phyloP scores from a whole-genome alignment of 2,797 vertebrate genomes.

The Alectoris magna region DNA sequence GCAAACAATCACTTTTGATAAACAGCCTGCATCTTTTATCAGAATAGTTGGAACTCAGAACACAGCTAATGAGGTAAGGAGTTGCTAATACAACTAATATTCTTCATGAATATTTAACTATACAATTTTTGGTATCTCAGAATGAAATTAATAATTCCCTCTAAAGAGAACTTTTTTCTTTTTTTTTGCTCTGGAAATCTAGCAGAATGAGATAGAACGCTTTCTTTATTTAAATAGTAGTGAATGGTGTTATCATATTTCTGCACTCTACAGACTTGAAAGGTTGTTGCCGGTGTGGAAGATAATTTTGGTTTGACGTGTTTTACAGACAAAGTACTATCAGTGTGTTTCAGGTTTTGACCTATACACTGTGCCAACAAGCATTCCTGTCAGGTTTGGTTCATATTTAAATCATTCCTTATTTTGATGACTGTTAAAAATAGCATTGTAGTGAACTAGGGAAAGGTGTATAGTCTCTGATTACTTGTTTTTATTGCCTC shows the following conservation, averaged over 20 bases:
- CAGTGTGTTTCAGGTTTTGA: neutral
- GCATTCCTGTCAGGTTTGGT: neutral
- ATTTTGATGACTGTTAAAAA: slow-evolving; percentile 6
- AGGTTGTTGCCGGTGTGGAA: neutral
- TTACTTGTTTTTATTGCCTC: neutral
- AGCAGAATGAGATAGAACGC: neutral
- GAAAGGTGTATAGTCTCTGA: neutral
- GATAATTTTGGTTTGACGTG: neutral
- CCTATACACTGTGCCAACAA: neutral
- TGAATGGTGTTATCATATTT: neutral
- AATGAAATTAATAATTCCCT: neutral
- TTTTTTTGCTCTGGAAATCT: neutral
- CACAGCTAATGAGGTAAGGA: slow-evolving; percentile 94
- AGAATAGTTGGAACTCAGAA: slow-evolving; percentile 98
- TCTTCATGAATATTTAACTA: neutral
- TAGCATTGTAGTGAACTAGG: neutral
- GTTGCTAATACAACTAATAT: neutral
- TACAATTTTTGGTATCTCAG: neutral
- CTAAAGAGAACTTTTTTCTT: neutral
- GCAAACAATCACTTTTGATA: slow-evolving; percentile 93
- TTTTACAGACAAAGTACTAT: neutral
- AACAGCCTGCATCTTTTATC: slow-evolving; percentile 93
- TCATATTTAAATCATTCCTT: slow-evolving; percentile 6
- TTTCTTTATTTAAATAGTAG: neutral
- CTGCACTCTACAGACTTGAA: neutral